Base-by-base conservation (phyloP, 2,113 vertebrate genomes). In the Notechis scutatus region DNA sequence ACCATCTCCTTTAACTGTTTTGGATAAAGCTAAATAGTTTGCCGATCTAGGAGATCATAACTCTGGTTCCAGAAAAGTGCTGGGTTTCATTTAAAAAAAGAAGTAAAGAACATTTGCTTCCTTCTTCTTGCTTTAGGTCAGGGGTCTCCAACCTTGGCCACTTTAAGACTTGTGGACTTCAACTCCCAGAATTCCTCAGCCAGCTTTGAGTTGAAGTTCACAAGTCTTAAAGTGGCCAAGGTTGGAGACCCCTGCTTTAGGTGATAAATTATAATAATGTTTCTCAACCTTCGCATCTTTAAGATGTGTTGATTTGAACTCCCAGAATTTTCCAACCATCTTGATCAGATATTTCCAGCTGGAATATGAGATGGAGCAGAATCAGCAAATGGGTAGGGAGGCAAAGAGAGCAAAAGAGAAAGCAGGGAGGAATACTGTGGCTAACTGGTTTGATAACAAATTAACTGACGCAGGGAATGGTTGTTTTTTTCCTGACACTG, bases 401-500 rank as follows among this genome's bases (percentile, higher is more conserved):
- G 54, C 29, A 39, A 34, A 90, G 86, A 0, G 0, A 29, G 74
- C 85, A 6, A 55, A 57, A 45, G 0, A 0, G 39, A 91, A 92
- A 59, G 0, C 47, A 0, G 1, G 1, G 0, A 87, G 0, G 0
- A 55, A 3, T 0, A 0, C 86, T 52, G 47, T 54, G 92, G 34
- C 61, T 94, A 91, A 93, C 26, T 3, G 0, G 0, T 93, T 93
- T 91, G 3, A 4, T 47, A 45, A 90, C 5, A 45, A 93, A 95
- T 95, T 94, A 95, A 42, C 91, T 94, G 95, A 88, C 96, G 93
- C 90, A 24, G 92, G 94, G 93, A 96, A 90, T 26, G 39, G 1
- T 90, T 20, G 89, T 96, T 95, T 95, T 91, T 91, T 92, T 93
- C 96, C 95, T 96, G 96, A 95, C 90, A 92, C 93, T 92, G 93